Conservation (phyloP, 2,888 invertebrate species). For the Noctua janthina region DNA sequence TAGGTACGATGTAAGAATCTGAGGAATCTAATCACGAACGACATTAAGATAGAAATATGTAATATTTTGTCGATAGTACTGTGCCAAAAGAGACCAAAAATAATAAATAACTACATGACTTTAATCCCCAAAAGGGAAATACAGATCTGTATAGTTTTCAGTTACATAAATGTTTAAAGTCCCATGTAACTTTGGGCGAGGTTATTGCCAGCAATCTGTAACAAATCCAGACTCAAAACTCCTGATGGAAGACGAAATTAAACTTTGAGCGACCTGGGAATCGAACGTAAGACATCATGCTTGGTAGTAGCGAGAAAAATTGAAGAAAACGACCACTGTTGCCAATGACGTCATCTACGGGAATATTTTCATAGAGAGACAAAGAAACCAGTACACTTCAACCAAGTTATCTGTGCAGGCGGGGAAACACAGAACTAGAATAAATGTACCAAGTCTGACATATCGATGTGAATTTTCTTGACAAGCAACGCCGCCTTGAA, state of each 20-base stretch:
- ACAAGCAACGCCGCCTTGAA: not conserved
- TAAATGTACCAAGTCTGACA: not conserved
- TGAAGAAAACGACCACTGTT: not conserved
- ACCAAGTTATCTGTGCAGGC: not conserved
- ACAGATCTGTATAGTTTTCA: not conserved
- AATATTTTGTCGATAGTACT: constrained; percentile 68
- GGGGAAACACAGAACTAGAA: not conserved
- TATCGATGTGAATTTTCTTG: not conserved
- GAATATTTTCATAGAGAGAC: not conserved
- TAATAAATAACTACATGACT: not conserved
- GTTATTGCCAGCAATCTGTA: not conserved
- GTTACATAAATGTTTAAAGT: not conserved
- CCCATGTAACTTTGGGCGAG: not conserved
- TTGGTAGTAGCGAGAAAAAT: not conserved
- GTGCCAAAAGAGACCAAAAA: constrained; percentile 37
- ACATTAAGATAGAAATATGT: constrained; percentile 75
- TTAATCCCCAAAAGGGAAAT: not conserved
- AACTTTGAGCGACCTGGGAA: not conserved
- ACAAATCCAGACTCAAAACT: not conserved
- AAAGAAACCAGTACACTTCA: not conserved
- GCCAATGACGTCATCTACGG: not conserved
- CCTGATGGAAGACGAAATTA: not conserved
- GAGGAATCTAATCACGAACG: constrained; percentile 80
- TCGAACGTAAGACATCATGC: not conserved
- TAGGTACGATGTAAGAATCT: constrained; percentile 67